phyloP scores from a whole-genome alignment of 2,113 vertebrate species.

The Cettia cetti region DNA sequence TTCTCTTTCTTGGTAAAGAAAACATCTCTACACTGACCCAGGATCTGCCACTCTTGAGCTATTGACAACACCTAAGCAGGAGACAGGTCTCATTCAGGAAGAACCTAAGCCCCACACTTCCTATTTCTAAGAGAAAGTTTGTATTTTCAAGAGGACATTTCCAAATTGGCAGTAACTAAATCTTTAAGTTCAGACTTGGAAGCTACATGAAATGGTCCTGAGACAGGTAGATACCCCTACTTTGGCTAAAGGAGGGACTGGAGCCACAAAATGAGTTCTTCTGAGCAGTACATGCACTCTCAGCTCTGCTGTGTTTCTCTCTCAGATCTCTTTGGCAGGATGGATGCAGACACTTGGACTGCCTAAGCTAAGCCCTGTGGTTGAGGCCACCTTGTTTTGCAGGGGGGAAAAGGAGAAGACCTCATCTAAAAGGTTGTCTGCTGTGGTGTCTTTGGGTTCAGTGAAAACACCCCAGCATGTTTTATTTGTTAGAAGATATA shows the following conservation, averaged over 20 bases:
- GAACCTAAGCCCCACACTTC: background rate
- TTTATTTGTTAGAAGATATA: background rate
- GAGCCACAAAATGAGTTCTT: background rate
- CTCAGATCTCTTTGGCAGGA: background rate
- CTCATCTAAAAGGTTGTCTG: background rate
- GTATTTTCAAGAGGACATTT: background rate
- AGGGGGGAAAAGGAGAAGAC: background rate
- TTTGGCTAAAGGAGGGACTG: background rate
- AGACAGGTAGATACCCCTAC: background rate
- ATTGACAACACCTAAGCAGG: background rate
- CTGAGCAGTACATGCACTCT: background rate
- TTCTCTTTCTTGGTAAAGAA: background rate
- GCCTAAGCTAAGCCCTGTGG: background rate
- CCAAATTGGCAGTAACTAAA: background rate
- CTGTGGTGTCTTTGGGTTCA: background rate
- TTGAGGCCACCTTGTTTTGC: background rate
- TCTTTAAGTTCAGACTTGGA: background rate
- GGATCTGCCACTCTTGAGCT: background rate
- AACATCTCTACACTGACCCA: background rate
- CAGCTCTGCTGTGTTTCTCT: background rate
- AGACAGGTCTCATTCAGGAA: background rate
- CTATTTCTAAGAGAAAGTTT: background rate
- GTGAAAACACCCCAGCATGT: background rate
- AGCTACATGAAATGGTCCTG: background rate
- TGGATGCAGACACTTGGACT: background rate